These are phyloP conservation scores for Acridotheres tristis DNA, from an alignment of 2,797 vertebrate species.

Conservation along the genomic window DNA sequence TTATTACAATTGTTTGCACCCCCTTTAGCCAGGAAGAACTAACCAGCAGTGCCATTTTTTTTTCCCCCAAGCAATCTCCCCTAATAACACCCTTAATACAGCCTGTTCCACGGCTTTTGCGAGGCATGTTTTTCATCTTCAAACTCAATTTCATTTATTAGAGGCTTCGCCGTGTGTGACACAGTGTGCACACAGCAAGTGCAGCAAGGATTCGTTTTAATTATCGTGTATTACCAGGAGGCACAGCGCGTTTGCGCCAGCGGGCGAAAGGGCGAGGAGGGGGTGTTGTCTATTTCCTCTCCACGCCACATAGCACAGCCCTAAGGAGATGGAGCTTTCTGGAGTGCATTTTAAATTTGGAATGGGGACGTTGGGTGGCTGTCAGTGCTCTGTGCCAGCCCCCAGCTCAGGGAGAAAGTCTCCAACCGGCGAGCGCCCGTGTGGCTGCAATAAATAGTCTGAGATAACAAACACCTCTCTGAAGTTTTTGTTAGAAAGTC, in stretches of 20 bases:
- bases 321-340: background rate
- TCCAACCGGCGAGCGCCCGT: background rate
- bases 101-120: conserved; percentile 30
- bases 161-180: background rate
- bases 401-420: rapidly evolving
- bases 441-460: conserved; percentile 61
- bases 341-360: conserved; percentile 4
- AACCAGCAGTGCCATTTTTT: background rate
- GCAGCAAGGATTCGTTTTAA: conserved; percentile 33
- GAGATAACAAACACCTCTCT: conserved; percentile 62
- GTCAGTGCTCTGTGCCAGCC: background rate
- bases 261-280: background rate
- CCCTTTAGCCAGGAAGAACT: background rate
- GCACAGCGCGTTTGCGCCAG: background rate
- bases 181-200: conserved; percentile 13
- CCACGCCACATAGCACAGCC: background rate
- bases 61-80: conserved; percentile 27
- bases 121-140: conserved; percentile 56
- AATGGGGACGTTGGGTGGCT: background rate
- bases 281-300: background rate
- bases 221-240: background rate
- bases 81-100: conserved; percentile 49
- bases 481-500: conserved; percentile 57
- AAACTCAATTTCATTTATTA: conserved; percentile 55
- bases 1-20: conserved; percentile 26